phyloP scores from a whole-genome alignment of 2,113 vertebrate species.

The Apodemus sylvaticus region DNA sequence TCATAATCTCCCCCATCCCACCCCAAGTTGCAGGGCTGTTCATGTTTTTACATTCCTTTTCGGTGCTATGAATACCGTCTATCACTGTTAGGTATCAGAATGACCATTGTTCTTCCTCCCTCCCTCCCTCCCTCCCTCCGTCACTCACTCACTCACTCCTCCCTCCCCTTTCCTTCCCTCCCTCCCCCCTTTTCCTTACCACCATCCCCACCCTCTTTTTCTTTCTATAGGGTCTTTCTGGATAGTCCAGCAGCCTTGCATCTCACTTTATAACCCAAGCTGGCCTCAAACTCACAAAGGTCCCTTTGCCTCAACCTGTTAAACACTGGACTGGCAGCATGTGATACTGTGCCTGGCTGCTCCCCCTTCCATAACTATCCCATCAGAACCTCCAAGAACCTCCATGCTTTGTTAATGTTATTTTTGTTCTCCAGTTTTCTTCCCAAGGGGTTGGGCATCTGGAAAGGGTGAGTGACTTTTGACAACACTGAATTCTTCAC shows the following conservation, averaged over 20 bases:
- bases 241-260: not conserved
- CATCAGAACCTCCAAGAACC: not conserved
- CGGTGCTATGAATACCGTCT: not conserved
- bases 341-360: not conserved
- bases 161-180: too few relatives aligned
- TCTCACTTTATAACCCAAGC: not conserved
- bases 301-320: too few relatives aligned
- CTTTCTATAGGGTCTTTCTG: not conserved
- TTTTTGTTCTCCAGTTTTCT: not conserved
- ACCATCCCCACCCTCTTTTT: not conserved
- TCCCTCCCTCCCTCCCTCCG: not conserved
- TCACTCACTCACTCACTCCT: not conserved
- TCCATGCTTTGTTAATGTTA: not conserved
- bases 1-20: not conserved
- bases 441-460: not conserved
- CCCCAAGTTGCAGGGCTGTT: not conserved
- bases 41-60: not conserved
- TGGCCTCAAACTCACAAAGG: not conserved
- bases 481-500: not conserved
- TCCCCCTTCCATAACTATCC: not conserved
- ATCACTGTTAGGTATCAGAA: not conserved
- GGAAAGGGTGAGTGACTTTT: not conserved
- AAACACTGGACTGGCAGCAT: not conserved
- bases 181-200: not conserved
- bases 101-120: too few relatives aligned